Evolutionary conservation across 2,888 invertebrate species (phyloP).

Genomic region (Oegoconia quadripuncta): DNA sequence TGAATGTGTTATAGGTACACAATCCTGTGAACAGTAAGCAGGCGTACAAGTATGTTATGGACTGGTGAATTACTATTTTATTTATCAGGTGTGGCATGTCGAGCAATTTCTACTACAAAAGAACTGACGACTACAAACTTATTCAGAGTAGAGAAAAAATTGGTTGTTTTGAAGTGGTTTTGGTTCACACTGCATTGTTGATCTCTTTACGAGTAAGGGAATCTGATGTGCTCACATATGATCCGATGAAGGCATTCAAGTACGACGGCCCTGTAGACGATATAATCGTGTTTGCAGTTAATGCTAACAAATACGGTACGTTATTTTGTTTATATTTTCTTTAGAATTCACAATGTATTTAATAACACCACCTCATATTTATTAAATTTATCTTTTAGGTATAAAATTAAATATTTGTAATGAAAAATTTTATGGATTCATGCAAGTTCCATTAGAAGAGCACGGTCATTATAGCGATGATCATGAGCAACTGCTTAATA

Average conservation of each 20-base stretch:
- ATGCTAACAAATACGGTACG: constrained; percentile 83
- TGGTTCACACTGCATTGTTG: constrained; percentile 94
- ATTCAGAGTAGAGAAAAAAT: constrained; percentile 83
- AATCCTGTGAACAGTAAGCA: too few species aligned
- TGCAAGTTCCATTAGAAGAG: constrained; percentile 89
- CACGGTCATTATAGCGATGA: constrained; percentile 82
- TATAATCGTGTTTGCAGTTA: constrained; percentile 93
- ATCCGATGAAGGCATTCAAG: constrained; percentile 76
- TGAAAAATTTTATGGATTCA: constrained; percentile 88
- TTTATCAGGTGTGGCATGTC: constrained; percentile 92
- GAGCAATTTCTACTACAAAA: constrained; percentile 87
- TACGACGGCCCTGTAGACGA: constrained; percentile 93
- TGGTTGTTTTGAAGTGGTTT: constrained; percentile 92
- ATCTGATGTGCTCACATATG: constrained; percentile 86
- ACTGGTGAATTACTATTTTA: too few species aligned
- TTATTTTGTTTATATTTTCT: too few species aligned
- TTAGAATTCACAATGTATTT: too few species aligned
- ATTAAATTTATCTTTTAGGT: constrained; percentile 26
- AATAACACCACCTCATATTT: too few species aligned
- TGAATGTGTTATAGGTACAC: too few species aligned
- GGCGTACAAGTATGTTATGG: too few species aligned
- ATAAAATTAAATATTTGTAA: constrained; percentile 83
- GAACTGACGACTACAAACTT: constrained; percentile 91
- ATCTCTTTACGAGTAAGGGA: constrained; percentile 82
- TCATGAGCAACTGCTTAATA: constrained; percentile 84